Conservation (phyloP, 2,797 vertebrate genomes). For the Eidolon dupreanum region DNA sequence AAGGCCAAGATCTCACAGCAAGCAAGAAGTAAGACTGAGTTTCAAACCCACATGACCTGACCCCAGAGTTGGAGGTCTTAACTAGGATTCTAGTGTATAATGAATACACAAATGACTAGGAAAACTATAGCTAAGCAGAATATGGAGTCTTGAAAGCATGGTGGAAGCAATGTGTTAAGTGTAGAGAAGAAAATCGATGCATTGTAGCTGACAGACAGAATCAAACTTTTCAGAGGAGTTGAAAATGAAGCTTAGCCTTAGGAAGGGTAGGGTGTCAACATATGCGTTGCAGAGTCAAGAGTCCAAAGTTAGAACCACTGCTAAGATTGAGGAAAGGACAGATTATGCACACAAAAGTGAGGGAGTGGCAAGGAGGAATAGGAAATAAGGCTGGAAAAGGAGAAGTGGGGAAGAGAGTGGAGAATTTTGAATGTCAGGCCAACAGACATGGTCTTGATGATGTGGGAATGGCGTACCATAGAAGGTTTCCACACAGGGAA, state of each 20-base stretch:
- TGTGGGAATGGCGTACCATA: accelerated
- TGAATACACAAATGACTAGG: not conserved
- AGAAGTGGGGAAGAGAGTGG: not conserved
- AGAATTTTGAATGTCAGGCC: not conserved
- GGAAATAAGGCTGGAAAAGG: not conserved
- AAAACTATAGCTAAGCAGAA: not conserved
- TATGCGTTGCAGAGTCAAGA: not conserved
- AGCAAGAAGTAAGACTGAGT: not conserved
- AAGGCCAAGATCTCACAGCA: not conserved
- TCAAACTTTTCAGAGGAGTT: not conserved
- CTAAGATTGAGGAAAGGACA: not conserved
- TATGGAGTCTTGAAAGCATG: not conserved
- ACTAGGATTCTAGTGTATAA: not conserved
- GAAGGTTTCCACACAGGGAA: not conserved
- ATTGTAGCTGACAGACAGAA: not conserved
- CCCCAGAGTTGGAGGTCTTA: not conserved
- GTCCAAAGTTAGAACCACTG: not conserved
- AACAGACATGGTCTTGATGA: not conserved
- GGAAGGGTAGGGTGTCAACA: not conserved
- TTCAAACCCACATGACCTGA: not conserved
- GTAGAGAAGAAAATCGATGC: not conserved
- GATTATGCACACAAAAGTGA: not conserved
- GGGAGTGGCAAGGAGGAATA: not conserved
- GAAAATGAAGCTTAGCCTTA: not conserved
- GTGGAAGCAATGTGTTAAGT: not conserved